Evolutionary conservation across 2,888 invertebrate species (phyloP), one percentile per base, ranked within the genome.

Genomic region (Gandaritis pyraliata): DNA sequence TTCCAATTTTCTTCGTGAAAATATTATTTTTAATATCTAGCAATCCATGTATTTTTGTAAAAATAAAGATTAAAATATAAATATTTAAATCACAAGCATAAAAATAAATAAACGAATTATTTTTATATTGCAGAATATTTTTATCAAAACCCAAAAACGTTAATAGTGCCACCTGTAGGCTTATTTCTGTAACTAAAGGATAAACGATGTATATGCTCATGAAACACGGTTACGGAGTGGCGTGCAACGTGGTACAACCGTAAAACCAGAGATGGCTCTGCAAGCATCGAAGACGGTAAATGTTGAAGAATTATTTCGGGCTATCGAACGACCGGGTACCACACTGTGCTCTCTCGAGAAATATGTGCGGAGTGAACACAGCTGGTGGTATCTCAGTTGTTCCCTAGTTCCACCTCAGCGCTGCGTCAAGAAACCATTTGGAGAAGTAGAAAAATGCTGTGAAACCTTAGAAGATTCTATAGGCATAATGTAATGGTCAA

Each of bases 371-470:
- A 96, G 97, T 97, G 97, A 98, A 98, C 97, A 97, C 97, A 98
- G 97, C 97, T 97, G 97, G 97, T 97, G 97, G 97, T 98, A 97
- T 97, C 97, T 97, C 97, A 97, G 97, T 97, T 93, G 93, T 94
- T 94, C 92, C 90, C 83, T 93, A 92, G 93, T 89, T 86, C 87
- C 80, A 78, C 84, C 78, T 70, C 83, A 66, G 72, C 55, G 47
- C 38, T 36, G 23, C 72, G 16, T 51, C 11, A 36, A 43, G 39
- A 47, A 15, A n/a, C 46, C 3, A 29, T 38, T 5, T 1, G 55
- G 53, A 65, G 41, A 54, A 11, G 3, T 16, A 43, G 13, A 47
- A 10, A 2, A 48, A 48, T 33, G 8, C 30, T 15, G 15, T 13
- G 39, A 13, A 41, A 41, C 16, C 10, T 8, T 2, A 41, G 16